Base-by-base conservation (phyloP, 2,888 invertebrate species). In the Antheraea assamensis region DNA sequence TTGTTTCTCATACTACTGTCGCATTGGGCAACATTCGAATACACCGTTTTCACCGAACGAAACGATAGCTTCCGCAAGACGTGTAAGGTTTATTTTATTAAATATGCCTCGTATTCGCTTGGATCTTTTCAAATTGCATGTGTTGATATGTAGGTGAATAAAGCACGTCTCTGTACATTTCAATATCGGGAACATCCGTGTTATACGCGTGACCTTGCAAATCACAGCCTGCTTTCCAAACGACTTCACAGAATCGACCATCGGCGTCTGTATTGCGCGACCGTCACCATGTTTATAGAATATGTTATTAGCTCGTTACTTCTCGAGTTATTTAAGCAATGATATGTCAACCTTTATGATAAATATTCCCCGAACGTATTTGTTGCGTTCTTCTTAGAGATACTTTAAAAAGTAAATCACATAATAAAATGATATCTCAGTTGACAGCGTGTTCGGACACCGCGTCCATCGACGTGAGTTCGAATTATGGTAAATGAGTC, bases 151-250 rank as follows among this genome's bases (percentile, higher is more conserved):
- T 94, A 92, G 94, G 94, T 94, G 93, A 94, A 93, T 94, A 94
- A 94, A 94, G 93, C 93, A 94, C 91, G 94, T 92, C 92, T 68
- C 35, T 93, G 90, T 93, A 92, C 93, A 94, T 94, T 94, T 92
- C 93, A 94, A 94, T 94, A 94, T 94, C 93, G 93, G 92, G 93
- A 93, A 94, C 94, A 94, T 94, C 94, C 94, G 94, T 94, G 94
- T 94, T 93, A 94, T 94, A 91, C 92, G 92, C 92, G 93, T 94
- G 94, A 94, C 94, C 94, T 94, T 94, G 94, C 94, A 94, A 94
- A 94, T 94, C 94, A 94, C 94, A 93, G 92, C 92, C 94, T 93
- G 94, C 94, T 94, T 94, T 94, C 94, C 92, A 94, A 94, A 94
- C 93, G 91, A 92, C 92, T 94, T 94, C 94, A 89, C 84, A 90